These are phyloP conservation scores for Centropus bengalensis DNA, from an alignment of 2,113 vertebrate genomes.

Conservation along the genomic window DNA sequence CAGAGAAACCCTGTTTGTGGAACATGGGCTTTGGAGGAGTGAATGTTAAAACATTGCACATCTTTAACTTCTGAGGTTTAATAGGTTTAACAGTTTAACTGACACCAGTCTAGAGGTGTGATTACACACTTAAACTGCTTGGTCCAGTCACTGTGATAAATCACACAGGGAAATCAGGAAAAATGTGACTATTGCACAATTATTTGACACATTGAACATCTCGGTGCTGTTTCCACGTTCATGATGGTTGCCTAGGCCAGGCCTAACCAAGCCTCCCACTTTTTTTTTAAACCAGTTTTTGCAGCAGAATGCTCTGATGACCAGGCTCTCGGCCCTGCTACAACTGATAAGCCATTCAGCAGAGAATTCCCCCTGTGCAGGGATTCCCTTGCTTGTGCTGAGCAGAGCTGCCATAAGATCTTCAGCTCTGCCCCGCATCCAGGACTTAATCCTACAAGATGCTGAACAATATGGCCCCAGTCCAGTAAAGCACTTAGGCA, in stretches of 20 bases:
- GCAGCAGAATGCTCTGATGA: not conserved
- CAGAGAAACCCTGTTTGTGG: not conserved
- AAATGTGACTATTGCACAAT: not conserved
- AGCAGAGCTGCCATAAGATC: slow-evolving; percentile 22
- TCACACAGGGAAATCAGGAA: not conserved
- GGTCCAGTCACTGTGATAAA: not conserved
- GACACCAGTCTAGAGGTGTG: not conserved
- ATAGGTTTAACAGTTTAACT: not conserved
- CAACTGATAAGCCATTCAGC: not conserved
- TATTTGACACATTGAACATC: not conserved
- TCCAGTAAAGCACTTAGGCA: slow-evolving; percentile 63
- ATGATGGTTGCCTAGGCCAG: not conserved
- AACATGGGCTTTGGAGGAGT: not conserved
- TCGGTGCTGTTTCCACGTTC: not conserved
- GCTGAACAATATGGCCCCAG: slow-evolving; percentile 40
- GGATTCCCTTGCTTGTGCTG: slow-evolving; percentile 3
- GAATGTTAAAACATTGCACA: not conserved
- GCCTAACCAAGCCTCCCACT: not conserved
- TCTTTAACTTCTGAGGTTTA: not conserved
- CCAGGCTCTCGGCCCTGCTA: not conserved
- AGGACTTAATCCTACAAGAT: slow-evolving; percentile 39
- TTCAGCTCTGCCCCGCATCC: slow-evolving; percentile 23
- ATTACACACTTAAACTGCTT: not conserved
- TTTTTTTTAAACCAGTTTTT: not conserved
- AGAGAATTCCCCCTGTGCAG: not conserved